Evolutionary conservation across 2,888 invertebrate species (phyloP).

Genomic region (Noctua janthe): DNA sequence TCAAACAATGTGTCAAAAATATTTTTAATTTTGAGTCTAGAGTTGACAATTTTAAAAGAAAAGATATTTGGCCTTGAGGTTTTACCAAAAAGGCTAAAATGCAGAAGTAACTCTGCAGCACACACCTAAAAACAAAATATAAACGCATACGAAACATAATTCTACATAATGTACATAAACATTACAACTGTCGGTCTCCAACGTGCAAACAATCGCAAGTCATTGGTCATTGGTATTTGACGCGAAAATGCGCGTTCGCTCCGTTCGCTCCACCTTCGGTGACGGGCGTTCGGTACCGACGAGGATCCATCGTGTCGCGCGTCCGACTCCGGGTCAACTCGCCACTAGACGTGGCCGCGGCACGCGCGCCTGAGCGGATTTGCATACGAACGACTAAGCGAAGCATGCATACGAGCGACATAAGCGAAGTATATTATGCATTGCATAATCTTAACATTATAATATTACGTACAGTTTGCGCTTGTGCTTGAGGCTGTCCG

Average conservation of each 20-base stretch:
- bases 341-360: constrained; percentile 21
- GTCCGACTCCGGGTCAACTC: constrained; percentile 42
- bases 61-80: too few relatives aligned
- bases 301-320: background rate
- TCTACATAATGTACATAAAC: background rate
- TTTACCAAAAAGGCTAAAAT: too few relatives aligned
- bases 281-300: background rate
- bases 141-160: too few relatives aligned
- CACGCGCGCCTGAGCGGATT: constrained; percentile 32
- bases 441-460: constrained; percentile 34
- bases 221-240: too few relatives aligned
- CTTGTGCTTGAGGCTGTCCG: background rate
- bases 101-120: too few relatives aligned
- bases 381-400: constrained; percentile 35
- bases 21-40: too few relatives aligned
- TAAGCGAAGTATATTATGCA: background rate
- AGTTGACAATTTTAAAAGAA: too few relatives aligned
- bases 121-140: too few relatives aligned
- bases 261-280: background rate
- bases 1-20: too few relatives aligned
- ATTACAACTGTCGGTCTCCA: background rate
- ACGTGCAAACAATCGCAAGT: background rate
- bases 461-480: background rate
- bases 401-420: constrained; percentile 5
- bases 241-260: background rate